These are phyloP conservation scores for Patella ulyssiponensis DNA, from an alignment of 2,888 invertebrate species.

Conservation along the genomic window DNA sequence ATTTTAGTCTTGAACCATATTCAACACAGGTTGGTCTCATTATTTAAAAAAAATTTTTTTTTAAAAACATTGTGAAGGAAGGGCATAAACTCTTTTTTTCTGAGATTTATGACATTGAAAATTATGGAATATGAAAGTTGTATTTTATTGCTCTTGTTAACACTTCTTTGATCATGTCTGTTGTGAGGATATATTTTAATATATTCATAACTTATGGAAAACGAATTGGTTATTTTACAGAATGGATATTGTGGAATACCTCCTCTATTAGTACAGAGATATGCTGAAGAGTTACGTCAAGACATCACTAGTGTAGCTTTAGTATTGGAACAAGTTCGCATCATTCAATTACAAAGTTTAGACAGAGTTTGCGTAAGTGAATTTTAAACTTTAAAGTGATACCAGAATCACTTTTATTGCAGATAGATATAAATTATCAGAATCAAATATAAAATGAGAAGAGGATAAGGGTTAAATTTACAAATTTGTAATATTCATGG, in stretches of 20 bases:
- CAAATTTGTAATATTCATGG: too few relatives aligned
- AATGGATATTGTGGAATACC: constrained; percentile 70
- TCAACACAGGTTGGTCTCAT: constrained; percentile 58
- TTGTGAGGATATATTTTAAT: too few relatives aligned
- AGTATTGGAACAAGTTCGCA: constrained; percentile 68
- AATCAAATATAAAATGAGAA: too few relatives aligned
- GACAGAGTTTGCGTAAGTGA: constrained; percentile 63
- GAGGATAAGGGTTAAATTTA: too few relatives aligned
- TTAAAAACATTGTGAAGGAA: background rate
- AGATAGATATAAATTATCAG: too few relatives aligned
- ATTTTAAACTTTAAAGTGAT: too few relatives aligned
- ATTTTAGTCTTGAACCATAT: constrained; percentile 68
- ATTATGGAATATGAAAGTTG: constrained; percentile 2
- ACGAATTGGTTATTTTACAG: constrained; percentile 47
- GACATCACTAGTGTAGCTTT: constrained; percentile 66
- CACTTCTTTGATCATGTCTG: too few relatives aligned
- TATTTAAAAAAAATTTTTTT: too few relatives aligned
- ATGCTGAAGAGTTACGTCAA: constrained; percentile 69
- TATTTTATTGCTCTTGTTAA: background rate
- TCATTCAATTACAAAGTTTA: constrained; percentile 59
- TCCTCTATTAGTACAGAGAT: constrained; percentile 69
- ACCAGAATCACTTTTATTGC: too few relatives aligned
- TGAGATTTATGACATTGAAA: background rate
- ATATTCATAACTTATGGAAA: too few relatives aligned
- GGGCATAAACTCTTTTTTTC: background rate